Conservation (phyloP, 2,113 vertebrate species). For the Limnothrissa miodon region DNA sequence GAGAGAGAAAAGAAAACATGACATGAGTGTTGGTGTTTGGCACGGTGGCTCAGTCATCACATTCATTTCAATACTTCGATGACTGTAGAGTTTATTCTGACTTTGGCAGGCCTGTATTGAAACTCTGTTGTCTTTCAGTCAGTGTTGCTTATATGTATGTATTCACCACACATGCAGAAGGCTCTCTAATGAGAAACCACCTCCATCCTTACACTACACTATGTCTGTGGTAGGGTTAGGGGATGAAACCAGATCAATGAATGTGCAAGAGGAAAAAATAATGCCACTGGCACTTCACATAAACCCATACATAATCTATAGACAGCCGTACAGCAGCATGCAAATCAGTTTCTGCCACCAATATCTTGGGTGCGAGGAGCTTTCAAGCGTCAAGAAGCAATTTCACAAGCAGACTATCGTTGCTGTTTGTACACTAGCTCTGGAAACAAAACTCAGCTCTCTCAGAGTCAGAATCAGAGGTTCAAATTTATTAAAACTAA, state of each 20-base stretch:
- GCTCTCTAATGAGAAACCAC: conserved; percentile 5
- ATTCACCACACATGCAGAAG: neutral
- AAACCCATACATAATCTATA: neutral
- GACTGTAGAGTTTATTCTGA: neutral
- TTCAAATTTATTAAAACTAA: too few species aligned
- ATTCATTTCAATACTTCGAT: conserved; percentile 63
- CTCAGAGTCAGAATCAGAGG: conserved; percentile 18
- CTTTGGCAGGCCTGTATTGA: neutral
- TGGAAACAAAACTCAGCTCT: conserved; percentile 14
- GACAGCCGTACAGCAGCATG: conserved; percentile 43
- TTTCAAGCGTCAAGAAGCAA: conserved; percentile 63
- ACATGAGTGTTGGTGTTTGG: conserved; percentile 64
- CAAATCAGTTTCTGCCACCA: conserved; percentile 61
- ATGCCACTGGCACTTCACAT: neutral
- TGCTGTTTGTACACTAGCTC: conserved; percentile 38
- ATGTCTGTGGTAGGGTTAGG: neutral
- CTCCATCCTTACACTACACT: neutral
- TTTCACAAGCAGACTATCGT: conserved; percentile 64
- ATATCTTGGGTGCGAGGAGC: conserved; percentile 59
- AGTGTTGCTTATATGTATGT: neutral
- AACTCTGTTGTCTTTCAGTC: neutral
- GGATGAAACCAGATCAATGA: neutral
- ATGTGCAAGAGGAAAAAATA: neutral
- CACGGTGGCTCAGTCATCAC: conserved; percentile 59
- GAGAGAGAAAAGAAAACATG: conserved; percentile 48